phyloP scores from a whole-genome alignment of 2,797 vertebrate species.

The Silurus aristotelis region DNA sequence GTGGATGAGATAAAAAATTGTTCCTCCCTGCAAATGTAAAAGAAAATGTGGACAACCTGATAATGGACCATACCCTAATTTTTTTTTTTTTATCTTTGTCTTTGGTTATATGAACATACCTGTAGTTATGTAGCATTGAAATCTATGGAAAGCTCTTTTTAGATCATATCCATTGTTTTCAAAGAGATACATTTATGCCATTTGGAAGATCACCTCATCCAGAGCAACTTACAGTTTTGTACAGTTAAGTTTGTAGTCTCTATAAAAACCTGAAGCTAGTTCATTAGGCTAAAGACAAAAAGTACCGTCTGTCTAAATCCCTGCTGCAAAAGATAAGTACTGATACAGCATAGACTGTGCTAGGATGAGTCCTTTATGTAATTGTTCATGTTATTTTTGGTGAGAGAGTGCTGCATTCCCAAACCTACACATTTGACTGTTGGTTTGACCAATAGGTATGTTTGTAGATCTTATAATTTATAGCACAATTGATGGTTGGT shows the following conservation, averaged over 20 bases:
- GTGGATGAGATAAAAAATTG: not conserved
- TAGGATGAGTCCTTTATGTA: not conserved
- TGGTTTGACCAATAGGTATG: not conserved
- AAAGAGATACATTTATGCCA: not conserved
- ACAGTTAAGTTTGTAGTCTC: too few species aligned
- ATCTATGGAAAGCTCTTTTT: not conserved
- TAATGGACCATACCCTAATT: not conserved
- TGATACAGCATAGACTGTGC: not conserved
- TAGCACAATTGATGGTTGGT: constrained; percentile 13
- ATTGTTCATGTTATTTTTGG: not conserved
- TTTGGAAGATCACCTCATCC: not conserved
- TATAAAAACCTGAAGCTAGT: not conserved
- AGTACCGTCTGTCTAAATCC: too few species aligned
- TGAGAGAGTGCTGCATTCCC: not conserved
- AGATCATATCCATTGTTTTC: not conserved
- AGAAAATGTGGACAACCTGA: not conserved
- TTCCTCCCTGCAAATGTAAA: not conserved
- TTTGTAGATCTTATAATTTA: constrained; percentile 38
- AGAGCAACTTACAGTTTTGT: not conserved
- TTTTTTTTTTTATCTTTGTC: not conserved
- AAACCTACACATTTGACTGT: not conserved
- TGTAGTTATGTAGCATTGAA: not conserved
- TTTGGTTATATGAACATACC: not conserved
- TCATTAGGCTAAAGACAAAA: not conserved
- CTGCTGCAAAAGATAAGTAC: not conserved